phyloP scores from a whole-genome alignment of 2,888 invertebrate genomes.

The Hirtodrosophila duncani region DNA sequence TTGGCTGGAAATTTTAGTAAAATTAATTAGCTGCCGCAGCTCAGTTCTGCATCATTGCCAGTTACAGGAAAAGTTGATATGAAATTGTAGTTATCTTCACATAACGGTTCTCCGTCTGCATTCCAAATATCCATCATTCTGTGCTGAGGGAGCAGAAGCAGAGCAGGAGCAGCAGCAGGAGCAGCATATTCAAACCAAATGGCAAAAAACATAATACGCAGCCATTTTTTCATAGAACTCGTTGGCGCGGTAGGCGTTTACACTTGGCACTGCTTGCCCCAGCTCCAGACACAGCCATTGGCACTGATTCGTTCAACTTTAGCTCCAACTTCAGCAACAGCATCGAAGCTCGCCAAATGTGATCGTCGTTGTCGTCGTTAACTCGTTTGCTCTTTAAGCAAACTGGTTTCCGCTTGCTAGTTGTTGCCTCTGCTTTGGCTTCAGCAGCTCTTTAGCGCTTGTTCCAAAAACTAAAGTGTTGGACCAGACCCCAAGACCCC shows the following conservation, averaged over 20 bases:
- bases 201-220: no score
- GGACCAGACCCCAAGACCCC: slow-evolving; percentile 47
- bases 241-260: slow-evolving; percentile 23
- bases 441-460: slow-evolving; percentile 72
- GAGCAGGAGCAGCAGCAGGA: no score
- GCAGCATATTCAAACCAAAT: no score
- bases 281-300: slow-evolving; percentile 42
- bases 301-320: slow-evolving; percentile 66
- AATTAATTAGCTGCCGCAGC: slow-evolving; percentile 63
- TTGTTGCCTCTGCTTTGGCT: slow-evolving; percentile 36
- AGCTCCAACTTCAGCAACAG: slow-evolving; percentile 48
- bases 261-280: no score
- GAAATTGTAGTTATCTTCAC: slow-evolving; percentile 30
- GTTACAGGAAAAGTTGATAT: slow-evolving; percentile 43
- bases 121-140: no score
- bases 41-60: slow-evolving; percentile 32
- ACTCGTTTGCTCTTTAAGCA: slow-evolving; percentile 52
- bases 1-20: slow-evolving; percentile 70
- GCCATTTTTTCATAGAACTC: slow-evolving; percentile 25
- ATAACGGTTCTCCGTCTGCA: not conserved
- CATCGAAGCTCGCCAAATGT: slow-evolving; percentile 11
- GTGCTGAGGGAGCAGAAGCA: no score
- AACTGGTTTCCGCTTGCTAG: slow-evolving; percentile 54
- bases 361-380: slow-evolving; percentile 43
- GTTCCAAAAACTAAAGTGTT: slow-evolving; percentile 66